Base-by-base conservation (phyloP, 2,113 vertebrate genomes). In the Cyphomyrus plagiostoma region DNA sequence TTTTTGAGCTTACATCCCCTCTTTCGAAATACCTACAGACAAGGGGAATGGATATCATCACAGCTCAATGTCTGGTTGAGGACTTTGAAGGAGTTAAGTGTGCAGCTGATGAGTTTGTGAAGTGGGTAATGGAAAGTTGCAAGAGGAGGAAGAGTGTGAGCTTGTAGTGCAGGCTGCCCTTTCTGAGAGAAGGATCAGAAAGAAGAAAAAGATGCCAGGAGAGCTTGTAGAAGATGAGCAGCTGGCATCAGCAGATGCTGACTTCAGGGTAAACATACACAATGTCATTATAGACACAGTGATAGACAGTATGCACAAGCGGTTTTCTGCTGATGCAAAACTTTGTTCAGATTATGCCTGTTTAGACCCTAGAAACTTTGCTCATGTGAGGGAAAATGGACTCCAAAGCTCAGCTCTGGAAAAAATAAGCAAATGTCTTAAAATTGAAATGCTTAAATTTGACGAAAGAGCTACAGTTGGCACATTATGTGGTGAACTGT, bases 221-320 rank as follows among this genome's bases (percentile, higher is more conserved):
- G 89, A 92, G 62, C 46, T 88, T 52, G 87, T 66, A 88, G 82
- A 90, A 83, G 89, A 90, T 66, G 86, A 92, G 23, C 52, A 77
- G 26, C 50, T 88, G 17, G 11, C 45, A 45, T 48, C 26, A 74
- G 26, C 87, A n/a, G 52, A 66, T 11, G 70, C 9, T 13, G 70
- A 53, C 23, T 88, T 66, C 26, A 42, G 88, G 30, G 39, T 89
- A 30, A 91, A 87, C 4, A 17, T 91, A 19, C 89, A 92, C 77
- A 90, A 39, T 80, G 89, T 90, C 26, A 52, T 91, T 17, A 13
- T 90, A 15, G 88, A 92, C 53, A 91, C 87, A 39, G 83, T 85
- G 8, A 48, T 21, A n/a, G 80, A 90, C 2, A 84, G 82, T 13
- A 53, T 92, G 46, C 88, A 89, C 10, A 35, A 30, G 3, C 9